phyloP scores from a whole-genome alignment of 2,888 invertebrate species.

The Dyspetes luteomarginatus region DNA sequence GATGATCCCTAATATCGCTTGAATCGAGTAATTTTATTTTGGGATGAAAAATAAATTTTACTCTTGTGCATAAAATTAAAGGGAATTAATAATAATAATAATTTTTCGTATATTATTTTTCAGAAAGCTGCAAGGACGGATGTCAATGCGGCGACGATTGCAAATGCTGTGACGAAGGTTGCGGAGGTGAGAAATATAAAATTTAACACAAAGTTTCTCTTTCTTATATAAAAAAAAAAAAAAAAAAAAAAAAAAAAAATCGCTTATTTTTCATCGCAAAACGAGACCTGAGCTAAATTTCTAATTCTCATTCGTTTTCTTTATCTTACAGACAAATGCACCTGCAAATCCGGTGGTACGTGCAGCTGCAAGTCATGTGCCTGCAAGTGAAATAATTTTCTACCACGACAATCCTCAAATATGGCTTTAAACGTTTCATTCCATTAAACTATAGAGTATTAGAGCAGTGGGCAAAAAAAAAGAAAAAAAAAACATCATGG shows the following conservation, averaged over 20 bases:
- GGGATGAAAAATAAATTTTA: no score
- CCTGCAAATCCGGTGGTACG: conserved; percentile 68
- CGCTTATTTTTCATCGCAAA: background rate
- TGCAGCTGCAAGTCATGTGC: conserved; percentile 75
- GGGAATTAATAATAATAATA: background rate
- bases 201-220: conserved; percentile 3
- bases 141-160: conserved; percentile 80
- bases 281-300: background rate
- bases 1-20: background rate
- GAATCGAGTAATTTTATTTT: background rate
- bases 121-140: conserved; percentile 77
- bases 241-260: no score
- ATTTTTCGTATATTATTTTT: conserved; percentile 59
- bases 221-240: conserved; percentile 26
- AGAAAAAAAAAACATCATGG: conserved; percentile 17
- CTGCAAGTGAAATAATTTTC: conserved; percentile 64
- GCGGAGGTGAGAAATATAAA: conserved; percentile 70
- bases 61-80: no score
- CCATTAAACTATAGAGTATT: conserved; percentile 38
- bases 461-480: conserved; percentile 3
- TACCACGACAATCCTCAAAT: conserved; percentile 1
- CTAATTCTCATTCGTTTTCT: conserved; percentile 3
- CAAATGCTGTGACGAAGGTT: conserved; percentile 76
- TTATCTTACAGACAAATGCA: conserved; percentile 76
- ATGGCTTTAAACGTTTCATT: conserved; percentile 55